Conservation (phyloP, 2,797 vertebrate species). For the Alca torda region DNA sequence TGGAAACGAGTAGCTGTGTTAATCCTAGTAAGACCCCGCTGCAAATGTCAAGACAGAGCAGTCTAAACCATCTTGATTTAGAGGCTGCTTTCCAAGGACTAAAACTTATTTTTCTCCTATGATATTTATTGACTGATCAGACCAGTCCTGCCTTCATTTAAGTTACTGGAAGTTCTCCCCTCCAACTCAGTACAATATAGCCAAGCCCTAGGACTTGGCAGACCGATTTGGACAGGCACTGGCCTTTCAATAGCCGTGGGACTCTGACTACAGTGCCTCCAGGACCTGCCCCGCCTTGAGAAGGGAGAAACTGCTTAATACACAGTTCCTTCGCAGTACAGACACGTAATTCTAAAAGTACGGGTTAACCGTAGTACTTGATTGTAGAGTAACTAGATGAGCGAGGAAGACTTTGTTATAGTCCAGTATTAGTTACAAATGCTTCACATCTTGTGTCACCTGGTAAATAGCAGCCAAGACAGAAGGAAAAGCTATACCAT, state of each 20-base stretch:
- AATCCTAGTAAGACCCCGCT: neutral
- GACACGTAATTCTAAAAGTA: neutral
- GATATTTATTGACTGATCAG: neutral
- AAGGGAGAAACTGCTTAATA: neutral
- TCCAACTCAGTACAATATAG: neutral
- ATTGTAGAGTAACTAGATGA: neutral
- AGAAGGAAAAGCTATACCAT: neutral
- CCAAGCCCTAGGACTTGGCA: neutral
- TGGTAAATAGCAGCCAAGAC: neutral
- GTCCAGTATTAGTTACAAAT: neutral
- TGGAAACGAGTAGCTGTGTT: neutral
- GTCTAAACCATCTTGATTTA: neutral
- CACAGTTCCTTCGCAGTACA: neutral
- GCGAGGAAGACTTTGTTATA: neutral
- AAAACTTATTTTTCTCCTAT: neutral
- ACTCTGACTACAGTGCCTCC: neutral
- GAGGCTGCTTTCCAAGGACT: neutral
- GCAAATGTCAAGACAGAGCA: neutral
- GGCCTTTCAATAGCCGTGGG: neutral
- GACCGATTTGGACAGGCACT: neutral
- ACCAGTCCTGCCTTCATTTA: neutral
- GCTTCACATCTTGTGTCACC: neutral
- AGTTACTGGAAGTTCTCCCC: neutral
- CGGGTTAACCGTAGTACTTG: neutral
- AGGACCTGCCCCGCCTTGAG: neutral